Conservation (phyloP, 1,140 invertebrate genomes). For the Camponotus vicinus region DNA sequence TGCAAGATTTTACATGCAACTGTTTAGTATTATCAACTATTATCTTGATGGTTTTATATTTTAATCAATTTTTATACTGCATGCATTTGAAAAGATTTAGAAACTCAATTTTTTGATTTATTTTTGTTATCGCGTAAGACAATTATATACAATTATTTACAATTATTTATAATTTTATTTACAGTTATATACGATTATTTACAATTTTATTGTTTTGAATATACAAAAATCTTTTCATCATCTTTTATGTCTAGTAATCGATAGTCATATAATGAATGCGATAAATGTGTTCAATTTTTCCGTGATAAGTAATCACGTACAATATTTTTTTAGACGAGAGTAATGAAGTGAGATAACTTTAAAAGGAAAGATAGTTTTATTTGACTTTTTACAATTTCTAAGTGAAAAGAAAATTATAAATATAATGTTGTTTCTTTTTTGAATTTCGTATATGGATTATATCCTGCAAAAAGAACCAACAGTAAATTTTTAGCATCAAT, state of each 20-base stretch:
- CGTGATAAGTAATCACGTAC: no score
- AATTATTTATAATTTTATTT: no score
- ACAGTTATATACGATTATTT: background rate
- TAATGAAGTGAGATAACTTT: no score
- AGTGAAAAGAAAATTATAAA: no score
- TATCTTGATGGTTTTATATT: slow-evolving; percentile 8
- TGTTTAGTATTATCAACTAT: background rate
- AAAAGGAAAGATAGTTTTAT: no score
- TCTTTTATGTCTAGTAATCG: background rate
- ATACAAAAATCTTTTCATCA: background rate
- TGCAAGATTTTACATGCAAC: background rate
- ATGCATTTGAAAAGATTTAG: background rate
- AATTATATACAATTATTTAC: no score
- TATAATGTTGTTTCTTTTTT: no score
- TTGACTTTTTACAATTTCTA: no score
- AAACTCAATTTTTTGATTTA: background rate
- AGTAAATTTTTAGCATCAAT: background rate
- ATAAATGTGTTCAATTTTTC: no score
- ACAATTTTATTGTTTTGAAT: background rate
- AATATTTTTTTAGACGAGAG: no score
- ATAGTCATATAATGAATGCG: background rate
- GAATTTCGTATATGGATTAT: background rate
- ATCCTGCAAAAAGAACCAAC: background rate
- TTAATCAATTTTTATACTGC: slow-evolving; percentile 8
- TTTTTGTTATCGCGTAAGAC: background rate